Percentiles rank a stretch among this genome's conserved stretches.
Conservation (phyloP, 2,888 invertebrate species). For the Drosophila robusta region DNA sequence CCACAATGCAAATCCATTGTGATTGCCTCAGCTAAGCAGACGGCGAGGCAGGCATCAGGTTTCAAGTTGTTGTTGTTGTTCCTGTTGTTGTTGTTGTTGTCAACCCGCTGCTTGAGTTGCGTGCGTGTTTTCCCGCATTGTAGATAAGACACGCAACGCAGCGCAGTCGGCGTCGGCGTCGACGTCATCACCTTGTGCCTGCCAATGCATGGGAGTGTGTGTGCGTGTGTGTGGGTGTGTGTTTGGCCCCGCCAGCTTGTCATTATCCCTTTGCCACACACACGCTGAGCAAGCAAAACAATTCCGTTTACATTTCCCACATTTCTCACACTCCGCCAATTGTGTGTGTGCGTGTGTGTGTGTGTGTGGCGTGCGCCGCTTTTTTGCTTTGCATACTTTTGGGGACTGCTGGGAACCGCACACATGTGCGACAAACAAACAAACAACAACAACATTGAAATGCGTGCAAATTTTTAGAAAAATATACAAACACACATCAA, state of each 20-base stretch:
- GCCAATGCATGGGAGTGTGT: conserved; percentile 52
- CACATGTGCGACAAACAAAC: conserved; percentile 74
- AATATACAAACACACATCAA: conserved; percentile 68
- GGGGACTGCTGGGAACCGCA: conserved; percentile 68
- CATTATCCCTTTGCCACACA: conserved; percentile 75
- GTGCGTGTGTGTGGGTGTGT: conserved; percentile 16
- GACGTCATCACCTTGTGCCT: conserved; percentile 66
- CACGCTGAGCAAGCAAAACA: conserved; percentile 74
- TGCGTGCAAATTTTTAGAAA: conserved; percentile 81
- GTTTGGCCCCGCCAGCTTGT: conserved; percentile 58
- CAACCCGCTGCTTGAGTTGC: conserved; percentile 64
- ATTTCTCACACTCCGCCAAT: conserved; percentile 36
- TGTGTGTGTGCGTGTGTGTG: neutral
- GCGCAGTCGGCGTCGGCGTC: conserved; percentile 47
- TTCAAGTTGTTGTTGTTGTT: conserved; percentile 17
- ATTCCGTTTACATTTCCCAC: conserved; percentile 80
- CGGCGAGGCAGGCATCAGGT: conserved; percentile 18
- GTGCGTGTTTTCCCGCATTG: conserved; percentile 78
- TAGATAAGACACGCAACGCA: conserved; percentile 78
- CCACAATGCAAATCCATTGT: conserved; percentile 59
- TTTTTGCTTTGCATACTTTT: conserved; percentile 74
- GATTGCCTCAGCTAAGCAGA: conserved; percentile 43
- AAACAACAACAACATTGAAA: conserved; percentile 61
- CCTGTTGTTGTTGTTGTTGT: conserved; percentile 35
- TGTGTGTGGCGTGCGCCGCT: conserved; percentile 62